Base-by-base conservation (phyloP, 2,797 vertebrate genomes). In the Buphagus erythrorhynchus region DNA sequence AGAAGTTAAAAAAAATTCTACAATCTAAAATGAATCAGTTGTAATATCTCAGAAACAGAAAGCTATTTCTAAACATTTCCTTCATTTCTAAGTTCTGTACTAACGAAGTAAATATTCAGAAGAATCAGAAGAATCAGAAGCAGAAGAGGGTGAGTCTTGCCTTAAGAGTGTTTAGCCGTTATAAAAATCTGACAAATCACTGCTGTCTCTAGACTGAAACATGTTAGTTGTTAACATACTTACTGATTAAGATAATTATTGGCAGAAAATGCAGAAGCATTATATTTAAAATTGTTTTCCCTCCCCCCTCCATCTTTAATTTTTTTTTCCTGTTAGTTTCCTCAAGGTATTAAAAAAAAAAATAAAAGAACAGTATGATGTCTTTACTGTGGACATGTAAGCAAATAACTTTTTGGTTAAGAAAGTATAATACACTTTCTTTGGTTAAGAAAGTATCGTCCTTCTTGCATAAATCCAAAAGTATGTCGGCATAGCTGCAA, bases 391-490 rank as follows among this genome's bases (percentile, higher is more conserved):
- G 38, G 21, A 75, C 35, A 95, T 57, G 62, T 54, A 94, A 77
- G 78, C 18, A 88, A 91, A 92, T 46, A 11, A 90, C 11, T 29
- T 72, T 57, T 46, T 51, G 36, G 33, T 80, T 83, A 43, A 72
- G 85, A 76, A 94, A 95, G 83, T 19, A 43, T 68, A 2, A 8
- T 65, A 61, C 33, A 33, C 45, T 33, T 61, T n/a, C 13, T 61
- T 46, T 52, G 26, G 29, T 75, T 81, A 46, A 76, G 82, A 74
- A 93, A 95, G 83, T 26, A 43, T 81, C 5, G 25, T 66, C 71
- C 86, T 95, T 87, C 86, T 93, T 87, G 91, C 33, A 89, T 66
- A 96, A 89, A 95, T 8, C n/a, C 61, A 29, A 35, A 95, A 93
- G 86, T 89, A 95, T 80, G 48, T 88, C 78, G 89, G 88, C 58